Conservation (phyloP, 2,888 invertebrate species). For the Pachycephus smyrnensis region DNA sequence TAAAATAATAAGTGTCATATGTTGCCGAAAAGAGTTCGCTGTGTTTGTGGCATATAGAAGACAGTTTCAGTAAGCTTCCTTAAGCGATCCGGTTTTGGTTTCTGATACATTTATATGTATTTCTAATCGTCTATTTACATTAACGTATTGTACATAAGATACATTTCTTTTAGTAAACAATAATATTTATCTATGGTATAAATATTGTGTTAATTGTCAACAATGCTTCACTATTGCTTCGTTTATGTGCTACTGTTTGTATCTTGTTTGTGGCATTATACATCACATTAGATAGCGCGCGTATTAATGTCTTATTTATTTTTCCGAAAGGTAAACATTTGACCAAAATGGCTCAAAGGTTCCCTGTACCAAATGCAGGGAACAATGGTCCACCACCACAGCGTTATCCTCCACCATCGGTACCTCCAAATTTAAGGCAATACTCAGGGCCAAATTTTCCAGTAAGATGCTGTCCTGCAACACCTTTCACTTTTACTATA, state of each 20-base stretch:
- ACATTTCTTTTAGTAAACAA: background rate
- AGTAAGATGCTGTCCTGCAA: slow-evolving; percentile 65
- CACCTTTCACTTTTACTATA: background rate
- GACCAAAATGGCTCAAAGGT: slow-evolving; percentile 70
- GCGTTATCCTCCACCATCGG: slow-evolving; percentile 74
- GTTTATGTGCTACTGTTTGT: background rate
- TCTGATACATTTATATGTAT: background rate
- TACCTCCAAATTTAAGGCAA: slow-evolving; percentile 71
- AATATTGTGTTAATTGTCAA: background rate
- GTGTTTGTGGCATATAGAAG: background rate
- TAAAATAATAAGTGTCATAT: background rate
- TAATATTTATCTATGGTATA: background rate
- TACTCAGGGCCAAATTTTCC: slow-evolving; percentile 82
- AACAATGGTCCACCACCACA: slow-evolving; percentile 71
- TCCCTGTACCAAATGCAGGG: slow-evolving; percentile 70
- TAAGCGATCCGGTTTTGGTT: background rate
- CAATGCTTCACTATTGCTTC: background rate
- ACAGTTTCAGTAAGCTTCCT: background rate
- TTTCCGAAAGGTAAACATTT: slow-evolving; percentile 13
- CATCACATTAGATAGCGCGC: background rate
- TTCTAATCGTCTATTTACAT: background rate
- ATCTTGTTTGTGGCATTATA: background rate
- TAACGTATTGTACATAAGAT: background rate
- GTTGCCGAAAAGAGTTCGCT: background rate
- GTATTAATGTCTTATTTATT: slow-evolving; percentile 1